Percentiles rank a stretch among this genome's conserved stretches.
Conservation (phyloP, 2,888 invertebrate genomes). For the Podotricha telesiphe region DNA sequence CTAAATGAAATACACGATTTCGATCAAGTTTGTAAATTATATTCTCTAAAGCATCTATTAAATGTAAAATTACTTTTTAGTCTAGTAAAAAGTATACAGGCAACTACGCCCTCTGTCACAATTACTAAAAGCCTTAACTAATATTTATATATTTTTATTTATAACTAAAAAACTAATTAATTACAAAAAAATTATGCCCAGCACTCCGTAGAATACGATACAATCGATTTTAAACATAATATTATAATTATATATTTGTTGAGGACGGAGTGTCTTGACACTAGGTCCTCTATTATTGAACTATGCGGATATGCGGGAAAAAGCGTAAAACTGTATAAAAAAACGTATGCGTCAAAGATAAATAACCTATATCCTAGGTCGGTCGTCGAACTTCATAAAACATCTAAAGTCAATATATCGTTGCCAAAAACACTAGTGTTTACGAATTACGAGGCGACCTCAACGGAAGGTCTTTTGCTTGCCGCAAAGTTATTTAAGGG, state of each 20-base stretch:
- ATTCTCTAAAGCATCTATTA: not conserved
- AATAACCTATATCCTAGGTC: conserved; percentile 36
- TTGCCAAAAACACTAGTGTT: conserved; percentile 33
- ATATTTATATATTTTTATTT: no score
- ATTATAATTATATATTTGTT: no score
- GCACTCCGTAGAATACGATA: no score
- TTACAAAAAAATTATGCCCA: no score
- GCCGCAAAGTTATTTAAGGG: conserved; percentile 13
- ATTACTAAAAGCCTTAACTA: not conserved
- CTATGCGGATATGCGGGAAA: no score
- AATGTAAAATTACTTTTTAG: not conserved
- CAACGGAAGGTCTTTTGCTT: conserved; percentile 26
- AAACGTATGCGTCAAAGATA: not conserved
- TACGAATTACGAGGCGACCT: conserved; percentile 24
- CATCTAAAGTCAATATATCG: conserved; percentile 6
- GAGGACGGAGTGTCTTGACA: no score
- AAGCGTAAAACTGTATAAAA: no score
- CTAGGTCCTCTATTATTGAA: no score
- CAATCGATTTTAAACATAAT: no score
- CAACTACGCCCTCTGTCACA: not conserved
- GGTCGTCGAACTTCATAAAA: conserved; percentile 37
- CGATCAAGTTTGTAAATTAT: no score
- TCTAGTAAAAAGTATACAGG: not conserved
- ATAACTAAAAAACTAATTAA: no score
- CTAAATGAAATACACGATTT: no score